Evolutionary conservation across 2,113 vertebrate species (phyloP).

Genomic region (Amphiprion ocellaris): DNA sequence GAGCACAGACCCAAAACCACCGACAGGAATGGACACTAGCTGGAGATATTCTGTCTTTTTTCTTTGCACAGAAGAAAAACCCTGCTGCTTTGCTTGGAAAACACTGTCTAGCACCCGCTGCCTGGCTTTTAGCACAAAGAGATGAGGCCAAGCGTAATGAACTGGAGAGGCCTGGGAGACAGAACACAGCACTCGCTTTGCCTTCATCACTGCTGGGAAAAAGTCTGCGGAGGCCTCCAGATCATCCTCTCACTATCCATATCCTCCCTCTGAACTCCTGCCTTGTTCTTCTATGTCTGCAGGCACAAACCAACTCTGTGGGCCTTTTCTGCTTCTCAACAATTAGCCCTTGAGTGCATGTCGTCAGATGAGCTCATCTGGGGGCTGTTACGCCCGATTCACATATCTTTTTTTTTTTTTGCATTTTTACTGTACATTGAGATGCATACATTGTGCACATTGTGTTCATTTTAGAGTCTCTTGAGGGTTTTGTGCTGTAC

Average conservation of each 20-base stretch:
- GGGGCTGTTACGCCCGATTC: constrained; percentile 4
- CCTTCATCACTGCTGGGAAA: constrained; percentile 48
- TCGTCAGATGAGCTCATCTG: constrained; percentile 24
- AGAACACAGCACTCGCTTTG: constrained; percentile 30
- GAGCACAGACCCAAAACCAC: neutral
- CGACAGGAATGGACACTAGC: constrained; percentile 2
- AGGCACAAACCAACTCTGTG: constrained; percentile 14
- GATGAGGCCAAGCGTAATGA: constrained; percentile 59
- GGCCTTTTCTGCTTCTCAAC: constrained; percentile 26
- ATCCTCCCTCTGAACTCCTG: constrained; percentile 50
- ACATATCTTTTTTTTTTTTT: neutral
- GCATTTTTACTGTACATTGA: constrained; percentile 2
- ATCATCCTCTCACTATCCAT: constrained; percentile 34
- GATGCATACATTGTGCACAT: neutral
- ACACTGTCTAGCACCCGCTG: neutral
- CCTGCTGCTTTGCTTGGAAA: constrained; percentile 55
- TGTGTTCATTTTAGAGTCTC: neutral
- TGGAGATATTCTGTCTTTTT: constrained; percentile 2
- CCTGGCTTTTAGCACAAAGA: constrained; percentile 41
- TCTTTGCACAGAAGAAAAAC: constrained; percentile 14
- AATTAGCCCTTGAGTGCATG: constrained; percentile 26
- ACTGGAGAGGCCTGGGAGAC: constrained; percentile 42
- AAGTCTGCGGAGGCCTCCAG: constrained; percentile 30
- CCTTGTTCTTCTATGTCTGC: constrained; percentile 53
- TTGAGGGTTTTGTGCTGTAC: constrained; percentile 54